Conservation (phyloP, 2,888 invertebrate genomes). For the Hypercompe scribonia region DNA sequence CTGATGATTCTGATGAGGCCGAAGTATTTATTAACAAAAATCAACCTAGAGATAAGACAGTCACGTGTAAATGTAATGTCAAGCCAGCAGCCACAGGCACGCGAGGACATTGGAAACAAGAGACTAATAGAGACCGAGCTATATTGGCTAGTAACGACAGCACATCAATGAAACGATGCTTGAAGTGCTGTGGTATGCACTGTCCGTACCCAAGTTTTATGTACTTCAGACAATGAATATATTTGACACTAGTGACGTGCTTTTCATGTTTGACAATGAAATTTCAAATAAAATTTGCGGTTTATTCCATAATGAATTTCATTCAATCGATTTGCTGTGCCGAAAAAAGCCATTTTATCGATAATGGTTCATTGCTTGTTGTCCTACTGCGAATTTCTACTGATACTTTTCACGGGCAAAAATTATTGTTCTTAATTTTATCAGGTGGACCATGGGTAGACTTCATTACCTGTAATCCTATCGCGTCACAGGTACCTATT, state of each 20-base stretch:
- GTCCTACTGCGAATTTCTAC: too few relatives aligned
- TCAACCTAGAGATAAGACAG: conserved; percentile 40
- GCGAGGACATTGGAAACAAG: conserved; percentile 8
- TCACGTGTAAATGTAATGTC: conserved; percentile 44
- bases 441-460: too few relatives aligned
- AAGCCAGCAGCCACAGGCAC: conserved; percentile 10
- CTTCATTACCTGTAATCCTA: too few relatives aligned
- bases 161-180: conserved; percentile 37
- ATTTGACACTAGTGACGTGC: conserved; percentile 25
- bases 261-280: not conserved
- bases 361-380: too few relatives aligned
- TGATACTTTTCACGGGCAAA: too few relatives aligned
- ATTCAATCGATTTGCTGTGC: not conserved
- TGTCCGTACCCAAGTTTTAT: conserved; percentile 65
- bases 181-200: conserved; percentile 57
- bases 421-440: too few relatives aligned
- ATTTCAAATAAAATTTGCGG: conserved; percentile 6
- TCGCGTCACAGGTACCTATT: too few relatives aligned
- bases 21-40: conserved; percentile 19
- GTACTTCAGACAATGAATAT: conserved; percentile 54
- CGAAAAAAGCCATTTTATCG: too few relatives aligned
- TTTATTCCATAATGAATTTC: not conserved
- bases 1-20: conserved; percentile 14
- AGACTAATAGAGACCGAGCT: conserved; percentile 1
- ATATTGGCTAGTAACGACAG: not conserved